A percentile compares a stretch with the other conserved stretches of the same genome.
phyloP scores from a whole-genome alignment of 92 coral and sea anemone species.

The Epizoanthus fatuus region DNA sequence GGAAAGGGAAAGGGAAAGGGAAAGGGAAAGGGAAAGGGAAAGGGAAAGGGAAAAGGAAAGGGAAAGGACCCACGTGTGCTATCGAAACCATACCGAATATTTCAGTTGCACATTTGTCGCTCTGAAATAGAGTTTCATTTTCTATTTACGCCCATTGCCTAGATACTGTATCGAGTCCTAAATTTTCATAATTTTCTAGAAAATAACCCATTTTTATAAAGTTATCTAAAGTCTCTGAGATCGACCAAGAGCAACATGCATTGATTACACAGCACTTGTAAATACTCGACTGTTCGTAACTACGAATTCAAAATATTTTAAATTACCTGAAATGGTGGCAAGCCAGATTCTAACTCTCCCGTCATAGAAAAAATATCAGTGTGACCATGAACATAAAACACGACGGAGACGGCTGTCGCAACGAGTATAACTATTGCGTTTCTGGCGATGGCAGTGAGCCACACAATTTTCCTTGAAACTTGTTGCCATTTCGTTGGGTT shows the following conservation, averaged over 20 bases:
- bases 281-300: background rate
- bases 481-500: conserved; percentile 70
- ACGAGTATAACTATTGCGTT: conserved; percentile 86
- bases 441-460: conserved; percentile 85
- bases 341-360: conserved; percentile 79
- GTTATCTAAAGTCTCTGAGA: background rate
- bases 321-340: conserved; percentile 92
- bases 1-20: no score
- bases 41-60: no score
- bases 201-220: background rate
- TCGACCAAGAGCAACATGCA: no score
- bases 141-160: background rate
- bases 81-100: background rate
- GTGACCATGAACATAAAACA: conserved; percentile 80
- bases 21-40: no score
- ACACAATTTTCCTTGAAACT: conserved; percentile 81
- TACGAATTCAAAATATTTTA: background rate
- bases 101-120: background rate
- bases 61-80: background rate
- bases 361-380: conserved; percentile 84
- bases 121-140: background rate
- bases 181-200: background rate
- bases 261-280: background rate
- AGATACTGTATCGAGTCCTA: background rate
- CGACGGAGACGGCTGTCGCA: conserved; percentile 75